Evolutionary conservation across 2,888 invertebrate genomes (phyloP), one percentile per base, ranked within the genome.

Genomic region (Hydrotaea diabolus): DNA sequence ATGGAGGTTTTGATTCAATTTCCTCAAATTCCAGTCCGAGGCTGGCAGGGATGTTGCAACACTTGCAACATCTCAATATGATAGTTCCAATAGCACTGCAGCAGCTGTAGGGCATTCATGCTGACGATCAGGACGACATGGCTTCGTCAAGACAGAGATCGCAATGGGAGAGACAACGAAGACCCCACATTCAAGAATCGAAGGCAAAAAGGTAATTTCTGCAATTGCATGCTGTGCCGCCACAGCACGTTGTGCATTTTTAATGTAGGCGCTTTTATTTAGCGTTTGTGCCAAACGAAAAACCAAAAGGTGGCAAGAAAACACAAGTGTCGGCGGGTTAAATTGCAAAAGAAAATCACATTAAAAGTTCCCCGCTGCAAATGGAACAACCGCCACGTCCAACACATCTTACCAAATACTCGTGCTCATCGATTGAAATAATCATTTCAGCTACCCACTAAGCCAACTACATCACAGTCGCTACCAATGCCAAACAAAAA

Each of bases 311-410:
- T 31, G 7, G 31, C 31, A 13, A n/a, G n/a, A 49, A 49, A n/a
- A 13, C 39, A 17, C 39, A 21, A 43, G 17, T 39, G 31, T 11
- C 64, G 36, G 72, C 55, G 53, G 53, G 46, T 77, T 69, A 74
- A 81, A 31, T 80, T 57, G 17, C 15, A 36, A 46, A 36, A 69
- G 57, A 66, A 64, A 57, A 76, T 59, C 17, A 9, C 57, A 83
- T 59, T 80, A 39, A 77, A 79, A 81, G n/a, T 66, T 77, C 59
- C 21, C 39, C 43, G 31, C 21, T 46, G 19, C 59, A 77, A 73
- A 77, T 36, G 43, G 49, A 66, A 8, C 62, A 21, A 74, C 55
- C 9, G 15, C 49, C 43, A n/a, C n/a, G n/a, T n/a, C n/a, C n/a
- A 31, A 2, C 31, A 31, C 55, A 55, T 43, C 43, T 21, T 62